A percentile compares a stretch with the other conserved stretches of the same genome.
phyloP scores from a whole-genome alignment of 2,888 invertebrate genomes.

The Xylota sylvarum region DNA sequence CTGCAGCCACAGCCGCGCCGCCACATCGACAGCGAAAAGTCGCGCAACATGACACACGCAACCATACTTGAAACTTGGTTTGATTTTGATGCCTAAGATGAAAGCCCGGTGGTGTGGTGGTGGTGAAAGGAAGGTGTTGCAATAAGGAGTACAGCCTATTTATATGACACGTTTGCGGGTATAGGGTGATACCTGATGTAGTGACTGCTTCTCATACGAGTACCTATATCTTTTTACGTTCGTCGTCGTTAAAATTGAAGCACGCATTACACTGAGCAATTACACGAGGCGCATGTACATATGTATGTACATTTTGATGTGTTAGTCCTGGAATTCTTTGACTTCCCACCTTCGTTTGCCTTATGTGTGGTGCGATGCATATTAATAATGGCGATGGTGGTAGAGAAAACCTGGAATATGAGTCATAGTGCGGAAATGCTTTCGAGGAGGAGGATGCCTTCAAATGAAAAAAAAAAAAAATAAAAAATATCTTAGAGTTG shows the following conservation, averaged over 20 bases:
- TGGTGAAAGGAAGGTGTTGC: constrained; percentile 59
- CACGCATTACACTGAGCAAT: constrained; percentile 70
- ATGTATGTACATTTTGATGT: constrained; percentile 54
- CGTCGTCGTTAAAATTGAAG: constrained; percentile 46
- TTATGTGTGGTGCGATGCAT: constrained; percentile 57
- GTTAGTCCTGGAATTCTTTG: constrained; percentile 71
- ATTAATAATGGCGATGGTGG: constrained; percentile 56
- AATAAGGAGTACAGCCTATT: constrained; percentile 44
- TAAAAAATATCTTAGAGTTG: constrained; percentile 26
- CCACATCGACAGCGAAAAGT: constrained; percentile 34
- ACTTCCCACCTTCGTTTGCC: constrained; percentile 61
- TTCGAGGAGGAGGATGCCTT: constrained; percentile 60
- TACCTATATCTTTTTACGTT: constrained; percentile 5
- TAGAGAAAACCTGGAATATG: constrained; percentile 70
- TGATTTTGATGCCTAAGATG: background rate
- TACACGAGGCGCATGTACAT: constrained; percentile 49
- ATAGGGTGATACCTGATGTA: constrained; percentile 30
- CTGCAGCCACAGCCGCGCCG: background rate
- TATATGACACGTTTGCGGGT: constrained; percentile 32
- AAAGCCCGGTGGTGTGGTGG: constrained; percentile 23
- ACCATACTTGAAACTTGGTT: constrained; percentile 20
- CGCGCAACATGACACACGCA: constrained; percentile 2
- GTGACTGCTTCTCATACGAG: constrained; percentile 22
- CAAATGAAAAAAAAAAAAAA: constrained; percentile 21
- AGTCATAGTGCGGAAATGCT: constrained; percentile 74